These are phyloP conservation scores for Laupala kohalensis DNA, from an alignment of 1,140 invertebrate genomes.

Conservation along the genomic window DNA sequence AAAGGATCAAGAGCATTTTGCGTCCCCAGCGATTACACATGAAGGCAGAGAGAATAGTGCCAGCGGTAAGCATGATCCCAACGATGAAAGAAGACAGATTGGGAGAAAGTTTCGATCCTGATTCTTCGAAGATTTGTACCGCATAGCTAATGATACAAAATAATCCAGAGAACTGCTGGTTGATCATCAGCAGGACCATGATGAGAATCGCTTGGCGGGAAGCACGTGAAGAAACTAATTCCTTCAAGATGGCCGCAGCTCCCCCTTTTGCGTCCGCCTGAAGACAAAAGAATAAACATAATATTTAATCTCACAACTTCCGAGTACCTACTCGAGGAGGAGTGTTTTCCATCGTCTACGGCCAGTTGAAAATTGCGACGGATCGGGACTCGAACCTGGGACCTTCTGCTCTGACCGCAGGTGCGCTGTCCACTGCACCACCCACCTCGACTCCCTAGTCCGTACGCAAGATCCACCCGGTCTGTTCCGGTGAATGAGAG, in stretches of 20 bases:
- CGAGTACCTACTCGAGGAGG: too few species aligned
- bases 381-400: too few species aligned
- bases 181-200: slow-evolving; percentile 28
- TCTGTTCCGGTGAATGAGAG: too few species aligned
- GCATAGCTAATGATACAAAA: slow-evolving; percentile 34
- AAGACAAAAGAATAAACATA: too few species aligned
- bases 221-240: slow-evolving; percentile 33
- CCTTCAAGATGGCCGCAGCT: not conserved
- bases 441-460: too few species aligned
- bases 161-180: slow-evolving; percentile 30
- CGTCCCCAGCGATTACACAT: slow-evolving; percentile 45
- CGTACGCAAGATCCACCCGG: too few species aligned
- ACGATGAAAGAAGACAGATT: slow-evolving; percentile 39
- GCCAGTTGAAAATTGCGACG: too few species aligned
- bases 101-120: slow-evolving; percentile 31
- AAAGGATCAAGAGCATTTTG: slow-evolving; percentile 38
- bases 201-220: slow-evolving; percentile 31
- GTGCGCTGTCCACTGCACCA: too few species aligned
- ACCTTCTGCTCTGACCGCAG: too few species aligned
- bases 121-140: slow-evolving; percentile 39
- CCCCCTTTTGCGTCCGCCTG: not conserved
- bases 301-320: too few species aligned
- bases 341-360: too few species aligned
- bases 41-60: slow-evolving; percentile 32
- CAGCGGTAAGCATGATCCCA: slow-evolving; percentile 29